phyloP scores from a whole-genome alignment of 2,888 invertebrate genomes.

The Drosophila conformis region DNA sequence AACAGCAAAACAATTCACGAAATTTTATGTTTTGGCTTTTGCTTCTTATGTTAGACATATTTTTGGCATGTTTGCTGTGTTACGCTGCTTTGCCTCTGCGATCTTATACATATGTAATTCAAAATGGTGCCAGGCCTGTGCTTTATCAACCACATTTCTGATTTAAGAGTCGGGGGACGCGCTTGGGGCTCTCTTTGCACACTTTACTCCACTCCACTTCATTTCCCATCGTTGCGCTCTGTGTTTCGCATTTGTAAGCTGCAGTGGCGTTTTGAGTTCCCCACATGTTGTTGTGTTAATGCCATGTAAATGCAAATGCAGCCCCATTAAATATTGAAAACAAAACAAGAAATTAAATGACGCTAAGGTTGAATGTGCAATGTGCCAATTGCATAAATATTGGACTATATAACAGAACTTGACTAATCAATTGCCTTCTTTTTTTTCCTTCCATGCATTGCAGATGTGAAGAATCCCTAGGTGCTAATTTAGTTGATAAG shows the following conservation, averaged over 20 bases:
- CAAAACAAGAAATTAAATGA: conserved; percentile 37
- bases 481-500: conserved; percentile 85
- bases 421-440: conserved; percentile 44
- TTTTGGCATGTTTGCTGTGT: conserved; percentile 53
- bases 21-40: conserved; percentile 6
- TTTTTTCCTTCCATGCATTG: conserved; percentile 35
- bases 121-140: conserved; percentile 31
- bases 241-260: conserved; percentile 7
- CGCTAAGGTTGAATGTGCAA: conserved; percentile 65
- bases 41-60: conserved; percentile 41
- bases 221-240: not conserved
- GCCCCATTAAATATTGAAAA: conserved; percentile 7
- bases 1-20: not conserved
- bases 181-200: not conserved
- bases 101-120: conserved; percentile 46
- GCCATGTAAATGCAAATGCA: conserved; percentile 38
- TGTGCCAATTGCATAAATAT: conserved; percentile 71
- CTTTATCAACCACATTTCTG: conserved; percentile 12
- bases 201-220: conserved; percentile 7
- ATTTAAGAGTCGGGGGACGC: conserved; percentile 10
- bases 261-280: not conserved
- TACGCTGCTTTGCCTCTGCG: conserved; percentile 8
- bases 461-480: conserved; percentile 85
- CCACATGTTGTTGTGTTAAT: conserved; percentile 27
- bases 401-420: conserved; percentile 10